A percentile compares a stretch with the other conserved stretches of the same genome.
These are phyloP conservation scores for Campylomormyrus numenius DNA, from an alignment of 2,113 vertebrate species.

Conservation along the genomic window DNA sequence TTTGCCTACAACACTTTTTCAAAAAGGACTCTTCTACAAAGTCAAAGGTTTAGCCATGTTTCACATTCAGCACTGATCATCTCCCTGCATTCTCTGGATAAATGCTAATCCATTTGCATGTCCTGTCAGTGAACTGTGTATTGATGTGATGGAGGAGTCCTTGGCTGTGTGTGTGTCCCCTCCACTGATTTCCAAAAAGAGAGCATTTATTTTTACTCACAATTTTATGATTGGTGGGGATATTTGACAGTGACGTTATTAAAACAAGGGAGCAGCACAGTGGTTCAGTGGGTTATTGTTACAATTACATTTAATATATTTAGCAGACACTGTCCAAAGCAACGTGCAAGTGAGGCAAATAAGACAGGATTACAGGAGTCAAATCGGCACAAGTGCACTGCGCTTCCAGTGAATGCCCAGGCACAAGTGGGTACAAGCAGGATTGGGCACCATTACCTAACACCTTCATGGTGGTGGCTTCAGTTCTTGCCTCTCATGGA, in stretches of 20 bases:
- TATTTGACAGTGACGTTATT: neutral
- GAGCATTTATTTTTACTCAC: neutral
- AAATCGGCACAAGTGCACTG: neutral
- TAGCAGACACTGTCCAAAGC: neutral
- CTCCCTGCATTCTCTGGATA: neutral
- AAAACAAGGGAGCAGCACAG: neutral
- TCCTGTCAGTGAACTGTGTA: neutral
- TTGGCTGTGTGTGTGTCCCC: neutral
- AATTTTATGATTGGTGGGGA: neutral
- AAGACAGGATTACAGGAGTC: neutral
- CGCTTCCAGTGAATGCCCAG: neutral
- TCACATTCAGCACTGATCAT: neutral
- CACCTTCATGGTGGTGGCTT: neutral
- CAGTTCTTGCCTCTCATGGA: neutral
- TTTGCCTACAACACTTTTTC: neutral
- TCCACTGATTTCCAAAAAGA: neutral
- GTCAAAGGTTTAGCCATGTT: neutral
- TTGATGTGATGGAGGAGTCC: neutral
- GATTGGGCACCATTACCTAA: neutral
- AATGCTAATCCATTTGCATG: neutral
- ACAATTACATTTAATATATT: neutral
- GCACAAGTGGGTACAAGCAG: neutral
- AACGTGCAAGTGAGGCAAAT: neutral
- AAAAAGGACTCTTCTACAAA: neutral
- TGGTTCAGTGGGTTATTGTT: neutral